Conservation (phyloP, 2,797 vertebrate genomes). For the Knipowitschia caucasica region DNA sequence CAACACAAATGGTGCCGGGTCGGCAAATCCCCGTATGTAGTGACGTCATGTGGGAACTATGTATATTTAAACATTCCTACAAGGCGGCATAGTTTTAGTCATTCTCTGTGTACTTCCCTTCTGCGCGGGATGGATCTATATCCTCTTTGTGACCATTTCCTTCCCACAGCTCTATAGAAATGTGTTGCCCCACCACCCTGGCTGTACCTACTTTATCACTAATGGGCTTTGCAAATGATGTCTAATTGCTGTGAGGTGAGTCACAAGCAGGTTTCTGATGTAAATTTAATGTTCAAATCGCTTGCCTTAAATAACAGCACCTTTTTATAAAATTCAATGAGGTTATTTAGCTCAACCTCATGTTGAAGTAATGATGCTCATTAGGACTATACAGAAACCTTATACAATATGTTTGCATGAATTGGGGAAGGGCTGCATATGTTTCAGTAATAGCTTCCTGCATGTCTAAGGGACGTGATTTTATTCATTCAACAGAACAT, state of each 20-base stretch:
- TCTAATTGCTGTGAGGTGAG: conserved; percentile 63
- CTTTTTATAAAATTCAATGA: conserved; percentile 66
- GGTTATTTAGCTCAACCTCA: conserved; percentile 66
- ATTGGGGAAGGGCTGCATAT: conserved; percentile 28
- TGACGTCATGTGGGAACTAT: too few species aligned
- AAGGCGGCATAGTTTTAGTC: conserved; percentile 24
- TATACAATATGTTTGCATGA: conserved; percentile 46
- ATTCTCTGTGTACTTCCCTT: conserved; percentile 24
- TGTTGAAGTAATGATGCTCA: conserved; percentile 69
- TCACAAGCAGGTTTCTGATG: conserved; percentile 61
- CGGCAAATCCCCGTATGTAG: too few species aligned
- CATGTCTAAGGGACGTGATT: conserved; percentile 19
- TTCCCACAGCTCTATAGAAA: conserved; percentile 18
- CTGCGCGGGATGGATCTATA: conserved; percentile 33
- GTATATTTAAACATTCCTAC: conserved; percentile 23
- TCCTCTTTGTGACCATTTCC: conserved; percentile 30
- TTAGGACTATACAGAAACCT: conserved; percentile 64
- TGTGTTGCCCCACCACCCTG: conserved; percentile 19
- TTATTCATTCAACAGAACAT: conserved; percentile 1
- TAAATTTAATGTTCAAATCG: conserved; percentile 65
- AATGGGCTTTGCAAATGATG: conserved; percentile 56
- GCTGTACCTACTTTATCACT: conserved; percentile 53
- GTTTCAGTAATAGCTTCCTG: conserved; percentile 39
- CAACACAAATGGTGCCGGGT: too few species aligned
- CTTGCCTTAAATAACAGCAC: conserved; percentile 71